phyloP scores from a whole-genome alignment of 2,888 invertebrate genomes.

The Apodemia duryi region DNA sequence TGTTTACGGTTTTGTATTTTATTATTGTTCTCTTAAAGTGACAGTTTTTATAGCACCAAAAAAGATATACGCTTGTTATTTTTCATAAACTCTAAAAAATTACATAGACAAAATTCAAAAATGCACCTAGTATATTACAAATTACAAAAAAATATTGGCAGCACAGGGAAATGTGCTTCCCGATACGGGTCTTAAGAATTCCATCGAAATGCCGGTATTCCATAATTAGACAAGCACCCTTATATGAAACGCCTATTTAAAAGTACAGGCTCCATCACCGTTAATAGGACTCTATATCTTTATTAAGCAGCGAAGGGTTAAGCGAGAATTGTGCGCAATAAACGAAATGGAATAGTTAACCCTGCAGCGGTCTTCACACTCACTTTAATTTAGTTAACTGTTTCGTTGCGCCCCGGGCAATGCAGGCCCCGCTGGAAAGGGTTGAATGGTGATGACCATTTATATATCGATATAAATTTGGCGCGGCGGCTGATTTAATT shows the following conservation, averaged over 20 bases:
- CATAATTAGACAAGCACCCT: conserved; percentile 30
- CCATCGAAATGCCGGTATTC: conserved; percentile 35
- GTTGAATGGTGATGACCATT: conserved; percentile 53
- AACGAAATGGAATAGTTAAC: conserved; percentile 79
- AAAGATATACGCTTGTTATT: too few species aligned
- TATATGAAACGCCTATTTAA: conserved; percentile 47
- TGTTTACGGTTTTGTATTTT: too few species aligned
- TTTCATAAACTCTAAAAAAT: too few species aligned
- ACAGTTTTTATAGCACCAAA: too few species aligned
- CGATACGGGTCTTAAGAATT: conserved; percentile 39
- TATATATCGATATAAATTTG: conserved; percentile 32
- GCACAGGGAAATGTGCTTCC: conserved; percentile 23
- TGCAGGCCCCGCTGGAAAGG: conserved; percentile 62
- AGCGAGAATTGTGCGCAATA: conserved; percentile 70
- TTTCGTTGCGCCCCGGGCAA: conserved; percentile 65
- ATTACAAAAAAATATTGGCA: not conserved
- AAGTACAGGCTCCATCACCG: conserved; percentile 46
- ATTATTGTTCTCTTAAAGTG: too few species aligned
- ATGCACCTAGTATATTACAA: not conserved
- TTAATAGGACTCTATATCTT: conserved; percentile 75
- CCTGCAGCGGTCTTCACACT: conserved; percentile 77
- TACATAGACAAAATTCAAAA: too few species aligned
- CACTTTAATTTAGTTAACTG: conserved; percentile 79
- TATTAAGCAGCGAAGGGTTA: conserved; percentile 70
- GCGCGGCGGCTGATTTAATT: conserved; percentile 22